phyloP scores from a whole-genome alignment of 2,888 invertebrate genomes.

The Netelia fuscicornis region DNA sequence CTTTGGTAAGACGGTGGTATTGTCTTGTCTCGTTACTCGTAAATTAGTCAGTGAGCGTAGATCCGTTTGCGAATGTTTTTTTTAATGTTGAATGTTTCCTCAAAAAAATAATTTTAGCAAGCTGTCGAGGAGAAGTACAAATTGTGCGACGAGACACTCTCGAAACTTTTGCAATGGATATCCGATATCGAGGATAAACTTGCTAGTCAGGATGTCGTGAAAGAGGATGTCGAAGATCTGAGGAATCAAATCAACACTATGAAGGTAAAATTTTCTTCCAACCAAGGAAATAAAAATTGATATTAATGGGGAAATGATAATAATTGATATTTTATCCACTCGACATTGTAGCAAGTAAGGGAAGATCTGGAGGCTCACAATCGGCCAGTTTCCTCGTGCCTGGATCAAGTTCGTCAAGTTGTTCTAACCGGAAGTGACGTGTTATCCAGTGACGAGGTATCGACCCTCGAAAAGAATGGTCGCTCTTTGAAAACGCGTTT shows the following conservation, averaged over 20 bases:
- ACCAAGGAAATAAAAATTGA: not conserved
- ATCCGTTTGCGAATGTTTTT: slow-evolving; percentile 15
- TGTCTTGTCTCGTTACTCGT: slow-evolving; percentile 39
- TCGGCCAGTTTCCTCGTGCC: slow-evolving; percentile 93
- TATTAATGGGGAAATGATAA: not conserved
- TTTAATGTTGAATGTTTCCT: slow-evolving; percentile 62
- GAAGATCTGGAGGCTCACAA: slow-evolving; percentile 95
- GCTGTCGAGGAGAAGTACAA: slow-evolving; percentile 98
- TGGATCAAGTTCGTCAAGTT: slow-evolving; percentile 96
- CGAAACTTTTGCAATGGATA: slow-evolving; percentile 95
- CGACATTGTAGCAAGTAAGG: slow-evolving; percentile 90
- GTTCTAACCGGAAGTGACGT: slow-evolving; percentile 96
- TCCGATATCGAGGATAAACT: slow-evolving; percentile 93
- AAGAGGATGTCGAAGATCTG: slow-evolving; percentile 94
- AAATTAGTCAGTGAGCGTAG: slow-evolving; percentile 25
- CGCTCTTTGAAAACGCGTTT: slow-evolving; percentile 93
- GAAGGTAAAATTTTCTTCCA: slow-evolving; percentile 87
- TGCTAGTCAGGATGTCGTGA: slow-evolving; percentile 94
- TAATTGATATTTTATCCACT: slow-evolving; percentile 37
- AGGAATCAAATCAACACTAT: slow-evolving; percentile 95
- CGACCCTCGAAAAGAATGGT: slow-evolving; percentile 94
- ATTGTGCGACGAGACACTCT: slow-evolving; percentile 94
- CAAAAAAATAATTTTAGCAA: slow-evolving; percentile 89
- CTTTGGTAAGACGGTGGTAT: slow-evolving; percentile 81
- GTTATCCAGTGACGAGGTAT: slow-evolving; percentile 96